Base-by-base conservation (phyloP, 2,888 invertebrate genomes). In the Eupithecia tripunctaria region DNA sequence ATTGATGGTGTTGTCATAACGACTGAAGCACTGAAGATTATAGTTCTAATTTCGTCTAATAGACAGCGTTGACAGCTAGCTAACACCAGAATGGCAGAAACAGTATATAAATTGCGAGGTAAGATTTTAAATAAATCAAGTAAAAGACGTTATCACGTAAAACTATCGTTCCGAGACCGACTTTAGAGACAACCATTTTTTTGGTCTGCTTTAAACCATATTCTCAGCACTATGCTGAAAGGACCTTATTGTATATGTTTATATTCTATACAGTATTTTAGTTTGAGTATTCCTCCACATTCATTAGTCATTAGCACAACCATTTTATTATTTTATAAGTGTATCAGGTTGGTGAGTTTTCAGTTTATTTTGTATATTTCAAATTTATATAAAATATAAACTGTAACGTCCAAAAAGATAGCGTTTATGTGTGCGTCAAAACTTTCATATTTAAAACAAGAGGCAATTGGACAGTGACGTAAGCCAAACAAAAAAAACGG, bases 311-410 rank as follows among this genome's bases (percentile, higher is more conserved):
- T 47, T 68, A 68, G 68, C 70, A 70, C 69, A 69, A 64, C 21
- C 60, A 43, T 72, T 70, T 64, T 65, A 70, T 77, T 56, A 77
- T 69, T 72, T 74, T 76, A 8, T 75, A 74, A 79, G 76, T 2
- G 74, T 73, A 77, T 76, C 51, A 51, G 12, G 29, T 71, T 27
- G 10, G 56, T 71, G 27, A 64, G 38, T 64, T 25, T 41, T 65
- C 27, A 27, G 43, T 65, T 65, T 18, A 43, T 59, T 1, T 60
- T 36, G 38, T 79, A 75, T 74, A 76, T 71, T 75, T 43, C 71
- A 29, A 68, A 67, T 29, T 64, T 18, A 18, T 14, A 21, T 51
- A 3, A 10, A 51, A 51, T 43, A 32, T 38, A 32, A 60, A 43
- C 36, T 36, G 47, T 36, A 62, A 60, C 62, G 62, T 71, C 71